phyloP scores from a whole-genome alignment of 2,797 vertebrate species.

The Numenius phaeopus region DNA sequence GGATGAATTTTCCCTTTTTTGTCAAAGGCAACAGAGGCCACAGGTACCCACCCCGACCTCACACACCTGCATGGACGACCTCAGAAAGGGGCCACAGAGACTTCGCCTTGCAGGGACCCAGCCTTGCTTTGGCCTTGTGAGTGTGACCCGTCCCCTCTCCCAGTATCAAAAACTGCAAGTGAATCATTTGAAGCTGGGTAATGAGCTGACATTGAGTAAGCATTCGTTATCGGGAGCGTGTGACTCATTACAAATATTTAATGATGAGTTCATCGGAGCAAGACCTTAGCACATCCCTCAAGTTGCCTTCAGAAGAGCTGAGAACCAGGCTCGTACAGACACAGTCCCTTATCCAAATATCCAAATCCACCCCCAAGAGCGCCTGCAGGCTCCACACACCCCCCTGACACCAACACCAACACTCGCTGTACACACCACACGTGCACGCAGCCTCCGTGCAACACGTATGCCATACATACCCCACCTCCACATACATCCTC shows the following conservation, averaged over 20 bases:
- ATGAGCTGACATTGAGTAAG: not conserved
- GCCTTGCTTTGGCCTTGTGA: not conserved
- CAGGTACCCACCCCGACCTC: fast-evolving
- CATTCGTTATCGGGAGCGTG: not conserved
- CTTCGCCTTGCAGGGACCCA: not conserved
- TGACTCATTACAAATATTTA: not conserved
- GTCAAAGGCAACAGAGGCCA: not conserved
- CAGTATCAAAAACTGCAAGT: not conserved
- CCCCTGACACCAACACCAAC: fast-evolving
- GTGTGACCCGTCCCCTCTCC: not conserved
- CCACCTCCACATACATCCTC: not conserved
- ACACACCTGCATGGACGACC: fast-evolving
- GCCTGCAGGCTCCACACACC: not conserved
- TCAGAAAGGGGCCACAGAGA: not conserved
- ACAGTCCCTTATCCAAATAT: not conserved
- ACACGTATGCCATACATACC: fast-evolving
- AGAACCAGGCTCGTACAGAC: not conserved
- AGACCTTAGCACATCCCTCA: not conserved
- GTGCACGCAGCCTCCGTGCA: too few relatives aligned
- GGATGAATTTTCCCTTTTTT: not conserved
- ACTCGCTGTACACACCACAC: fast-evolving
- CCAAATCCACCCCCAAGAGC: not conserved
- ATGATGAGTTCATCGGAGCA: not conserved
- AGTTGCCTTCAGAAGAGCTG: not conserved
- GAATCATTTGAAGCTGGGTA: not conserved